Evolutionary conservation across 2,888 invertebrate genomes (phyloP).

Genomic region (Noctua pronuba): DNA sequence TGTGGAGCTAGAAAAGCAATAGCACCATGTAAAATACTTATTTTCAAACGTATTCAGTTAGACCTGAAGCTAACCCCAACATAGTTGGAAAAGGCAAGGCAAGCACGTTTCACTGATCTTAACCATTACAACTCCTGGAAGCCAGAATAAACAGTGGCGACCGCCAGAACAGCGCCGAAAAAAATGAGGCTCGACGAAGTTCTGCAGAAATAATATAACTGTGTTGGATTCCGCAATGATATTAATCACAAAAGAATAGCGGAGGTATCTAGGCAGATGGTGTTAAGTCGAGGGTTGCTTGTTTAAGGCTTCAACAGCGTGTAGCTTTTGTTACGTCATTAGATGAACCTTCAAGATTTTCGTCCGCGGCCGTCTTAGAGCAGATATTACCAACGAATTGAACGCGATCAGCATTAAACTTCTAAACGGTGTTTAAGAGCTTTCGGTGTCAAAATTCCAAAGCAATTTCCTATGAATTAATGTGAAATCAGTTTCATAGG

Average conservation of each 20-base stretch:
- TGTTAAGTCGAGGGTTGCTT: too few relatives aligned
- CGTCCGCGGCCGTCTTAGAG: not conserved
- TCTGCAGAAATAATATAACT: too few relatives aligned
- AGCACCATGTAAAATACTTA: not conserved
- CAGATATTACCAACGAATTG: not conserved
- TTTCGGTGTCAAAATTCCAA: not conserved
- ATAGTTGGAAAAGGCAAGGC: not conserved
- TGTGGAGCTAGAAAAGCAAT: not conserved
- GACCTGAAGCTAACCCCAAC: not conserved
- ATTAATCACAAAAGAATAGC: too few relatives aligned
- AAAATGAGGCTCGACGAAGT: not conserved
- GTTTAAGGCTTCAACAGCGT: too few relatives aligned
- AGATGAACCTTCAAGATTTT: too few relatives aligned
- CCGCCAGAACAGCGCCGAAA: not conserved
- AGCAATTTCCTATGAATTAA: too few relatives aligned
- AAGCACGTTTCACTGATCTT: not conserved
- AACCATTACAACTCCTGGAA: not conserved
- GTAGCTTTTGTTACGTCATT: too few relatives aligned
- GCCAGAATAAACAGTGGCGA: not conserved
- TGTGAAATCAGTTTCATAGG: not conserved
- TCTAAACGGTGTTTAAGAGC: not conserved
- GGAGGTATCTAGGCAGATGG: too few relatives aligned
- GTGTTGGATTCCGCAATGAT: too few relatives aligned
- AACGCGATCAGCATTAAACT: not conserved
- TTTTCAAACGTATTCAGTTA: not conserved